Conservation (phyloP, 2,888 invertebrate genomes). For the Clostera curtula region DNA sequence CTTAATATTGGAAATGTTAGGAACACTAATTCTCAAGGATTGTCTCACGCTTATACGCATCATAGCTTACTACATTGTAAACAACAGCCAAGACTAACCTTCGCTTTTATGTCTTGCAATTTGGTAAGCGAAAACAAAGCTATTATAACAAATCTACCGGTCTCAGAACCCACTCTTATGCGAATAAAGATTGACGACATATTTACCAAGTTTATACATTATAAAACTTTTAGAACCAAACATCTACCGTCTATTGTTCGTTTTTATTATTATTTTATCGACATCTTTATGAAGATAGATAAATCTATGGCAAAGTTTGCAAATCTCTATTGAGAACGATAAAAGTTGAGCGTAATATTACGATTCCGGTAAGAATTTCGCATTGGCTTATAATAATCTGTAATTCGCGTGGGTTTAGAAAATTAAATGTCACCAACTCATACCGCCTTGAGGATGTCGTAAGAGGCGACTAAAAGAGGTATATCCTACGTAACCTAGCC, state of each 20-base stretch:
- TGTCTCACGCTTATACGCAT: no score
- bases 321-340: background rate
- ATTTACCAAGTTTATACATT: slow-evolving; percentile 50
- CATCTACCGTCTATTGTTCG: slow-evolving; percentile 26
- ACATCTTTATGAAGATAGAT: slow-evolving; percentile 9
- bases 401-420: no score
- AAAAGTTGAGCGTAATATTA: no score
- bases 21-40: no score
- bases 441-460: no score
- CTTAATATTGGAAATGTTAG: no score
- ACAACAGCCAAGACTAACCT: slow-evolving; percentile 22
- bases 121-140: slow-evolving; percentile 53
- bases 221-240: slow-evolving; percentile 48
- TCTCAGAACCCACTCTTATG: slow-evolving; percentile 21
- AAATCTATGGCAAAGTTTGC: background rate
- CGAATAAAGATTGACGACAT: slow-evolving; percentile 38
- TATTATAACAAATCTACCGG: slow-evolving; percentile 42
- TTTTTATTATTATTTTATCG: slow-evolving; percentile 18
- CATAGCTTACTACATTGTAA: no score
- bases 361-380: no score
- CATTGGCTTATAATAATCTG: no score
- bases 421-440: no score
- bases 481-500: no score
- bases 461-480: no score
- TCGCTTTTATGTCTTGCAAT: slow-evolving; percentile 39